Evolutionary conservation across 1,140 invertebrate species (phyloP).

Genomic region (Drosophila parvula): DNA sequence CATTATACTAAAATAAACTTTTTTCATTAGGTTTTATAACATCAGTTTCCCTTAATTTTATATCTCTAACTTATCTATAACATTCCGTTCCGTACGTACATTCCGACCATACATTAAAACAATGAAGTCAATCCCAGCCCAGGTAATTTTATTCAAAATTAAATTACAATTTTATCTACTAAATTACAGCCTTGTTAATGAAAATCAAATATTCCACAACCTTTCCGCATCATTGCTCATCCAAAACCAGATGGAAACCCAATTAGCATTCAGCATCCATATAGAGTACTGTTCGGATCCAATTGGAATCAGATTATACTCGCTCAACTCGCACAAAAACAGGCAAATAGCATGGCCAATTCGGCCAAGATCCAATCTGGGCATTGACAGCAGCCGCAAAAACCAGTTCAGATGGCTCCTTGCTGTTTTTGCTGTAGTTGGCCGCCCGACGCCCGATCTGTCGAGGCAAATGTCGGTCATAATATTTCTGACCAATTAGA

Average conservation of each 20-base stretch:
- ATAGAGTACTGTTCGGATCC: constrained; percentile 11
- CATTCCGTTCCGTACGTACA: too few relatives aligned
- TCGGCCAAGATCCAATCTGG: constrained; percentile 59
- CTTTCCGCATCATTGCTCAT: constrained; percentile 73
- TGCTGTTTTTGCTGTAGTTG: constrained; percentile 20
- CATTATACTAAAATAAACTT: not conserved
- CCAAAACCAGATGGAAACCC: constrained; percentile 25
- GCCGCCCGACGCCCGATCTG: constrained; percentile 10
- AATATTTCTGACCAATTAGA: constrained; percentile 82
- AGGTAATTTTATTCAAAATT: constrained; percentile 18
- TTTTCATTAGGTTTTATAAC: not conserved
- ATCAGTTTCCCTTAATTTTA: not conserved
- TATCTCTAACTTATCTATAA: not conserved
- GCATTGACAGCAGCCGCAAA: constrained; percentile 26
- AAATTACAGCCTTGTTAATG: constrained; percentile 51
- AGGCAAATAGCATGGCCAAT: constrained; percentile 28
- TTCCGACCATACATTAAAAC: constrained; percentile 35
- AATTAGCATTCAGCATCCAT: constrained; percentile 53
- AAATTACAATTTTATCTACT: not conserved
- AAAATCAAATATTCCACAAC: constrained; percentile 55
- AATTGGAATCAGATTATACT: constrained; percentile 26
- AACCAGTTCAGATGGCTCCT: constrained; percentile 53
- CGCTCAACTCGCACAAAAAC: constrained; percentile 2
- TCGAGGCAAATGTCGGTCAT: constrained; percentile 67
- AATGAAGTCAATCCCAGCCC: constrained; percentile 25